Evolutionary conservation across 2,113 vertebrate genomes (phyloP), one percentile per base, ranked within the genome.

Genomic region (Sorex araneus): DNA sequence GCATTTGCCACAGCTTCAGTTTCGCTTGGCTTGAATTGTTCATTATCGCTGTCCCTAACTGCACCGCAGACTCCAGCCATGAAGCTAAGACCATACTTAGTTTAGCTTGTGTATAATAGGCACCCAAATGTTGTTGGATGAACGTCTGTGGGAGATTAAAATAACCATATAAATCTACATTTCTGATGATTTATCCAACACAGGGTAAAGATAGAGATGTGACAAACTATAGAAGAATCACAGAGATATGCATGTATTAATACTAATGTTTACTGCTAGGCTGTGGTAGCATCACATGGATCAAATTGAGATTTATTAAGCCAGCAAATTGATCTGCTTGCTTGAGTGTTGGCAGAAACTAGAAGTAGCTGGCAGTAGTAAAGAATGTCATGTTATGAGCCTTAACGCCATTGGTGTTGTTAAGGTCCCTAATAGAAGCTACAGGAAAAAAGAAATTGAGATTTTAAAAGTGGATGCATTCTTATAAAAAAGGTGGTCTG

Each of bases 1-100:
- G 63, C 25, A 34, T 45, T 75, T 84, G 63, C 64, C 10, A 70
- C 18, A 75, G 69, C 60, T 84, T 85, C 25, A n/a, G 16, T 77
- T 82, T 74, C 54, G 50, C 47, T 90, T 60, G 81, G 54, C 45
- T 92, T 81, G 40, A 43, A 66, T 66, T 74, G 19, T 84, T 86
- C 5, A 32, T 85, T 91, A 6, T 93, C 80, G 73, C 88, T 76
- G 40, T 91, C 36, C 4, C 66, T 8, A 89, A 45, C 30, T 70
- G 15, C 7, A 73, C 11, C 32, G 4, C 85, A 32, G 73, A 77
- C 27, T 32, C 9, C 3, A 83, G 21, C 50, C 32, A 23, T 64
- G 57, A 91, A 82, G 43, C 36, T 66, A 71, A 90, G 6, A 76
- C 30, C 34, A 19, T 54, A 71, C 50, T 50, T 84, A 54, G 25